phyloP scores from a whole-genome alignment of 2,888 invertebrate species.

The Xestobium rufovillosum region DNA sequence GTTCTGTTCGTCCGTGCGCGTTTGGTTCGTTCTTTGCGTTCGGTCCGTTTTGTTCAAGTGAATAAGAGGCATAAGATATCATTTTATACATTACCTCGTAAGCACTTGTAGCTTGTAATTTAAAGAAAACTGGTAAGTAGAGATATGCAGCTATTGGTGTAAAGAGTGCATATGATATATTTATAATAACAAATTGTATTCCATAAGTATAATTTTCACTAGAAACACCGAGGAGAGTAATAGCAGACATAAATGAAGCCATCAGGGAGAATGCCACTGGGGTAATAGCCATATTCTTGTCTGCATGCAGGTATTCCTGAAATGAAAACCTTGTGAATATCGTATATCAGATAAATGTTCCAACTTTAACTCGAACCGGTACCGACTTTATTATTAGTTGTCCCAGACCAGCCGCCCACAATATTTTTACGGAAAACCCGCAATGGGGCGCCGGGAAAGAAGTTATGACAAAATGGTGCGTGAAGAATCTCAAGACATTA shows the following conservation, averaged over 20 bases:
- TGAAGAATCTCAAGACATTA: too few species aligned
- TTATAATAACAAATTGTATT: constrained; percentile 70
- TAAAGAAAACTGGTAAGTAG: constrained; percentile 80
- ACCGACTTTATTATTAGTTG: too few species aligned
- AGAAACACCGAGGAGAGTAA: constrained; percentile 82
- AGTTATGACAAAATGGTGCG: too few species aligned
- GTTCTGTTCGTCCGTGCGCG: too few species aligned
- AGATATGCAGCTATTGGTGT: constrained; percentile 71
- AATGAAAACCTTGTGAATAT: constrained; percentile 30
- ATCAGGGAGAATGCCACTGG: constrained; percentile 85
- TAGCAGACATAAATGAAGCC: constrained; percentile 92
- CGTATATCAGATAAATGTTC: too few species aligned
- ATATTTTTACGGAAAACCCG: too few species aligned
- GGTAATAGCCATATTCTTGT: constrained; percentile 67
- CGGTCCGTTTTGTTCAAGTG: too few species aligned
- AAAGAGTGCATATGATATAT: constrained; percentile 65
- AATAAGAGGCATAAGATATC: too few species aligned
- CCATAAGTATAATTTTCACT: constrained; percentile 81
- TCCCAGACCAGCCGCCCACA: too few species aligned
- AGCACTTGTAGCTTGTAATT: constrained; percentile 75
- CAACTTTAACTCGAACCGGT: too few species aligned
- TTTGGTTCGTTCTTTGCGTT: too few species aligned
- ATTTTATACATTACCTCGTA: constrained; percentile 57
- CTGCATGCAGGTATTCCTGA: constrained; percentile 77
- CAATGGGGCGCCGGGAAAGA: too few species aligned